Conservation (phyloP, 1,140 invertebrate species). For the Chlorops oryzae region DNA sequence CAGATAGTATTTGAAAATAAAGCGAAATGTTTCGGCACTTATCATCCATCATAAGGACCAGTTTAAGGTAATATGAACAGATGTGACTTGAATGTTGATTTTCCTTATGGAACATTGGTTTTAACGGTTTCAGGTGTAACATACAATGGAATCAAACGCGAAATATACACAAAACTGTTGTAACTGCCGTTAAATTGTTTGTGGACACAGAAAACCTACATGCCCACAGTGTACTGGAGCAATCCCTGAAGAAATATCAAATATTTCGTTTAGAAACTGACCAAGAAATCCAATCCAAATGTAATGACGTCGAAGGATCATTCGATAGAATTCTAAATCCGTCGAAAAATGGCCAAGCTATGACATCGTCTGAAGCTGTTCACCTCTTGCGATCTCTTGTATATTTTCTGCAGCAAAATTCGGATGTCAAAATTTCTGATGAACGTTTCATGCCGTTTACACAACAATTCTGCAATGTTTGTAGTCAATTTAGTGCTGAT, state of each 20-base stretch:
- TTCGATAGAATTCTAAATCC: background rate
- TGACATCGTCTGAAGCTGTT: too few relatives aligned
- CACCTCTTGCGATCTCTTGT: too few relatives aligned
- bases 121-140: too few relatives aligned
- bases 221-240: slow-evolving; percentile 35
- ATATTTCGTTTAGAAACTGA: slow-evolving; percentile 15
- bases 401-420: slow-evolving; percentile 26
- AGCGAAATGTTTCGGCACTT: too few relatives aligned
- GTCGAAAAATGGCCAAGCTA: slow-evolving; percentile 5
- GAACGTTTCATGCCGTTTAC: slow-evolving; percentile 46
- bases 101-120: too few relatives aligned
- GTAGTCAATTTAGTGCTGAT: slow-evolving; percentile 46
- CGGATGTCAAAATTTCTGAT: slow-evolving; percentile 36
- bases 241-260: slow-evolving; percentile 36
- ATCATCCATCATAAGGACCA: too few relatives aligned
- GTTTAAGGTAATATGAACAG: too few relatives aligned
- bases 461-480: slow-evolving; percentile 40
- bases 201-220: slow-evolving; percentile 39
- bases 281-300: background rate
- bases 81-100: too few relatives aligned
- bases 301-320: background rate
- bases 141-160: too few relatives aligned
- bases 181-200: slow-evolving; percentile 19
- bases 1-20: too few relatives aligned
- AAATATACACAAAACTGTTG: too few relatives aligned